Evolutionary conservation across 2,113 vertebrate genomes (phyloP), one percentile per base, ranked within the genome.

Genomic region (Trematocara nigrifrons): DNA sequence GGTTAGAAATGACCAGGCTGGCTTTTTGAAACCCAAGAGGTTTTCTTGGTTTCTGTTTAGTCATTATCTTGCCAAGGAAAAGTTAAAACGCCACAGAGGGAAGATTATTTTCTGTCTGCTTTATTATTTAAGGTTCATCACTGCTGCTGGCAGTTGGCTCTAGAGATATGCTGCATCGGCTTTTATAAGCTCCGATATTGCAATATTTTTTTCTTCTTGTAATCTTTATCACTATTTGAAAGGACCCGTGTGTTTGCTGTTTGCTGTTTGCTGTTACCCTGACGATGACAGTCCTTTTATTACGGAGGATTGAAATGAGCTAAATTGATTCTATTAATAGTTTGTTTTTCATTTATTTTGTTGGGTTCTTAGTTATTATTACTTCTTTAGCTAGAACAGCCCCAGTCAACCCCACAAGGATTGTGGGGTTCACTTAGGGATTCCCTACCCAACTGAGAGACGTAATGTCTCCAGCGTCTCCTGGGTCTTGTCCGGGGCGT

Each of bases 121-220:
- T 85, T 85, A 35, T 88, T 78, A 49, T 88, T 87, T 82, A 71
- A 20, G 40, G 61, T 69, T 52, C 54, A 77, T 77, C 6, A 12
- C 40, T 45, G 66, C 56, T 57, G 29, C 33, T 86, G 54, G 18
- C 18, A 66, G 29, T 54, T 12, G 64, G 64, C 69, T 59, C 35
- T 5, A 22, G 26, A 77, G 35, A 54, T 81, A 20, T 66, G 52
- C 42, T 64, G n/a, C 13, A 54, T 64, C 6, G 13, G 20, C 61
- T 79, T 76, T 64, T 45, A 45, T 47, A 52, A 56, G 33, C 78
- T 69, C 1, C 10, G 16, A 64, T 83, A 86, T 74, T 81, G 86
- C 71, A 42, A 49, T 10, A 40, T 52, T 3, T 6, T 31, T 40
- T 47, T 29, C 9, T 29, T 47, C 13, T 76, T 76, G 69, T 12